Conservation (phyloP, 2,113 vertebrate genomes). For the Tragelaphus imberbis region DNA sequence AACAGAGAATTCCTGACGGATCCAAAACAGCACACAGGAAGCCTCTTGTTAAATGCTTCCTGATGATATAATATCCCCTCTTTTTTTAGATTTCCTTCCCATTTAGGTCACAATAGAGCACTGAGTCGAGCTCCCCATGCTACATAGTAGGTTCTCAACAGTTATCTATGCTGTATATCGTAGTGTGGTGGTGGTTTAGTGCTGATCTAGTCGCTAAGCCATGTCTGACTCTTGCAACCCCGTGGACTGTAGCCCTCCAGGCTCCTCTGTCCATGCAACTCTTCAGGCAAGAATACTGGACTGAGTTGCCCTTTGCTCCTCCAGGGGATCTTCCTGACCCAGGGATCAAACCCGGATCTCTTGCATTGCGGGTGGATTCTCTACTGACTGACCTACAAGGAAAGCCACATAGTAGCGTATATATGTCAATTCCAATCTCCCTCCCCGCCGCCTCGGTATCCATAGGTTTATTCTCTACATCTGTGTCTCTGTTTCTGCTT, state of each 20-base stretch:
- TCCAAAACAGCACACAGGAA: too few species aligned
- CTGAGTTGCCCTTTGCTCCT: background rate
- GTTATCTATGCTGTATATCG: background rate
- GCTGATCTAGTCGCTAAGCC: background rate
- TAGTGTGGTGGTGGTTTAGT: background rate
- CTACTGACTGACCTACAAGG: background rate
- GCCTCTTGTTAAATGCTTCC: too few species aligned
- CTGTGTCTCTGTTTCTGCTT: background rate
- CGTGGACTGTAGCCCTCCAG: background rate
- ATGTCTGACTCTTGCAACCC: background rate
- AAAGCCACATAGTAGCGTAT: background rate
- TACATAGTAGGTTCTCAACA: background rate
- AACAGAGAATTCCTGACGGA: too few species aligned
- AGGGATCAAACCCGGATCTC: background rate
- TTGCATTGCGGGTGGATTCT: background rate
- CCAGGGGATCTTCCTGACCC: background rate
- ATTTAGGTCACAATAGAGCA: background rate
- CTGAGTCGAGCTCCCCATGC: background rate
- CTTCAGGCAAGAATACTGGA: background rate
- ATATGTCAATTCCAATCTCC: background rate
- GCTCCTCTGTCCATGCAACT: background rate
- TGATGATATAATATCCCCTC: background rate
- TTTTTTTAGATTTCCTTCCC: background rate
- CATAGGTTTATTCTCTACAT: background rate
- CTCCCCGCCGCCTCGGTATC: fast-evolving